phyloP scores from a whole-genome alignment of 2,888 invertebrate species.

The Aquatica leii region DNA sequence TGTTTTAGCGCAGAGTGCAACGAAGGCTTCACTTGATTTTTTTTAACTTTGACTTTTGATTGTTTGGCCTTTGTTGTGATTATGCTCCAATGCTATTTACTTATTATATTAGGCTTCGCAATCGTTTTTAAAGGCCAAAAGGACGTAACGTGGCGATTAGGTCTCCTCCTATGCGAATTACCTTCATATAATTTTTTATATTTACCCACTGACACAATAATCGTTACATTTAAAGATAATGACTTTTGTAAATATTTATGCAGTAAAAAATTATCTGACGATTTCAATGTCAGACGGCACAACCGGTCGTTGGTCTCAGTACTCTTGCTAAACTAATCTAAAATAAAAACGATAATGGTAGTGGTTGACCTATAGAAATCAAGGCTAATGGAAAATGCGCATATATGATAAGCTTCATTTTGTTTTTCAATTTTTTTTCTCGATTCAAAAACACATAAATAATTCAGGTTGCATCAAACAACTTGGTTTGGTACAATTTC shows the following conservation, averaged over 20 bases:
- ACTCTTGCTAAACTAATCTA: conserved; percentile 34
- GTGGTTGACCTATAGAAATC: conserved; percentile 35
- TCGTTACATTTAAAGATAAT: conserved; percentile 28
- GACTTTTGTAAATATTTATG: conserved; percentile 45
- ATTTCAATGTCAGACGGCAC: conserved; percentile 51
- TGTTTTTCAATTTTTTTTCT: too few species aligned
- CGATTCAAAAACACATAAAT: too few species aligned
- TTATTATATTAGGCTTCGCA: not conserved
- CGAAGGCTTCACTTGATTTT: conserved; percentile 21
- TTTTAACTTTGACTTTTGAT: conserved; percentile 28
- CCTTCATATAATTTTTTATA: conserved; percentile 18
- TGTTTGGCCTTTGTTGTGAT: conserved; percentile 37
- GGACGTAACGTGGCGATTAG: not conserved
- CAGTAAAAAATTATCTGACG: conserved; percentile 46
- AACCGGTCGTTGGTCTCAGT: conserved; percentile 47
- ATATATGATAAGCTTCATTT: conserved; percentile 14
- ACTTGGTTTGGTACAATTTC: not conserved
- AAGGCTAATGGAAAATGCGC: conserved; percentile 30
- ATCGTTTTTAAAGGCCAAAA: not conserved
- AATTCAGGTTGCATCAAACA: not conserved
- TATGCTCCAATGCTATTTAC: not conserved
- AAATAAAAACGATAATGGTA: conserved; percentile 32
- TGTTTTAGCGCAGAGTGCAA: not conserved
- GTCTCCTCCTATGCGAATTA: not conserved
- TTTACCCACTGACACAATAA: conserved; percentile 38